Evolutionary conservation across 2,113 vertebrate species (phyloP).

Genomic region (Callocephalon fimbriatum): DNA sequence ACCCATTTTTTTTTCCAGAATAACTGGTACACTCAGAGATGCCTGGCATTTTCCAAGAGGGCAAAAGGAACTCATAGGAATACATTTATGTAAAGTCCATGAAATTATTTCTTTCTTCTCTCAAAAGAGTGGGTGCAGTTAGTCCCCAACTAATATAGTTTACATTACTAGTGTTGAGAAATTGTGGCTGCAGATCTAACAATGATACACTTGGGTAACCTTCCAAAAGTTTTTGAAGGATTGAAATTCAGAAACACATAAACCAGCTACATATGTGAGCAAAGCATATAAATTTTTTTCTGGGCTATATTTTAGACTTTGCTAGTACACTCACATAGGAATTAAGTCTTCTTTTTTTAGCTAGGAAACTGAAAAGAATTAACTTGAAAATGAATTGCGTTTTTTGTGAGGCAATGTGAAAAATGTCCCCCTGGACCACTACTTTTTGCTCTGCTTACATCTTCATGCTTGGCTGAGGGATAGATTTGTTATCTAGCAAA

Average conservation of each 20-base stretch:
- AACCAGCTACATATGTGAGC: neutral
- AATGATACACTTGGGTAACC: neutral
- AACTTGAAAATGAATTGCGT: neutral
- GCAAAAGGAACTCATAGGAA: neutral
- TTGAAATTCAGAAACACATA: neutral
- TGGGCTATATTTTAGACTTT: neutral
- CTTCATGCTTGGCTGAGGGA: neutral
- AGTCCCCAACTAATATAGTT: neutral
- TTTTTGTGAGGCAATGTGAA: neutral
- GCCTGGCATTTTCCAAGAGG: neutral
- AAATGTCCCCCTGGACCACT: neutral
- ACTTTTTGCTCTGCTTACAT: slow-evolving; percentile 8
- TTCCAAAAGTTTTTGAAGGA: neutral
- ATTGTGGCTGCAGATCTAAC: neutral
- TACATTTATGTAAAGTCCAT: neutral
- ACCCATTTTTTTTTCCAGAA: neutral
- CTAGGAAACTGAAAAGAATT: neutral
- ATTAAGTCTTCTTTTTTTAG: neutral
- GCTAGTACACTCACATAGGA: neutral
- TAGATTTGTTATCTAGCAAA: slow-evolving; percentile 17
- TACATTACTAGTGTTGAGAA: neutral
- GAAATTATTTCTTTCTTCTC: neutral
- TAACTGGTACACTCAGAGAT: neutral
- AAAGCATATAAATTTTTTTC: neutral
- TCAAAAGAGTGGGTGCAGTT: neutral